A percentile compares a stretch with the other conserved stretches of the same genome.
Evolutionary conservation across 2,888 invertebrate species (phyloP).

Genomic region (Calephelis perditalis): DNA sequence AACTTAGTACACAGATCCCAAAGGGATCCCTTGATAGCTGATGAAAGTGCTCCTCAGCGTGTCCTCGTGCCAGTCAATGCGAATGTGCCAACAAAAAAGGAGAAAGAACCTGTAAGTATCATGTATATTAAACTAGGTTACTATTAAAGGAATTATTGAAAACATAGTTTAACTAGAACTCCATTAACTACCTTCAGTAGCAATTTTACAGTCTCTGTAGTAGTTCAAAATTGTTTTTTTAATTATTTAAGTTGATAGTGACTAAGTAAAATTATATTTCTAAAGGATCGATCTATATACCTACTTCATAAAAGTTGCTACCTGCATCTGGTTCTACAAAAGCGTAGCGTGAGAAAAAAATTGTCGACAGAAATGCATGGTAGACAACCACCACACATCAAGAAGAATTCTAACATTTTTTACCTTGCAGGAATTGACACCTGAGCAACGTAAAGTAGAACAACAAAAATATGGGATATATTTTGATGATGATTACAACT

Average conservation of each 20-base stretch:
- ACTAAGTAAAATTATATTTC: no score
- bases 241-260: no score
- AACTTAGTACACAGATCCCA: constrained; percentile 96
- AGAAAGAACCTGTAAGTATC: constrained; percentile 59
- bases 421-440: constrained; percentile 49
- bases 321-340: no score
- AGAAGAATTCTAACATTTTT: no score
- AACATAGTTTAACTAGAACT: not conserved
- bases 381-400: no score
- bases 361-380: no score
- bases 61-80: constrained; percentile 85
- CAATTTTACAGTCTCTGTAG: no score
- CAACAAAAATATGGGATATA: constrained; percentile 93
- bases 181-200: no score
- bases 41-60: constrained; percentile 92
- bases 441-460: constrained; percentile 81
- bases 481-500: constrained; percentile 97
- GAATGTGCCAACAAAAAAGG: constrained; percentile 56
- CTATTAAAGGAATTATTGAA: constrained; percentile 3
- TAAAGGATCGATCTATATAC: no score
- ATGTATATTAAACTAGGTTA: constrained; percentile 2
- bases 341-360: no score
- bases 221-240: no score
- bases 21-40: constrained; percentile 92
- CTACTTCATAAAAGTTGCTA: no score